Evolutionary conservation across 2,888 invertebrate genomes (phyloP).

Genomic region (Gari tellinella): DNA sequence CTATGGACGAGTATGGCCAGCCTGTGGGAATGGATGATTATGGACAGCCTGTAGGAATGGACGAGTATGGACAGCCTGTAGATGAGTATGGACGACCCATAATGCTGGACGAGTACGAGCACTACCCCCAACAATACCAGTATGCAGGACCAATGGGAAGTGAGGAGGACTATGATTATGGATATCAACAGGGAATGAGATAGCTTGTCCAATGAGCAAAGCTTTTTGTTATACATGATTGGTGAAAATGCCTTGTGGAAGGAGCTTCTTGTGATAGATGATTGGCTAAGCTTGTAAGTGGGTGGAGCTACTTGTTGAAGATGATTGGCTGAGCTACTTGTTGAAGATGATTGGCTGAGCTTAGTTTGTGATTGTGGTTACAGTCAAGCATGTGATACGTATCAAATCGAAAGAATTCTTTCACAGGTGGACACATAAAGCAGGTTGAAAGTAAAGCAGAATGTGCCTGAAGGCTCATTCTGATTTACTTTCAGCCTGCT

Average conservation of each 20-base stretch:
- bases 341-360: too few species aligned
- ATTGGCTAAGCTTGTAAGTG: neutral
- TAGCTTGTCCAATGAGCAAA: neutral
- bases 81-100: constrained; percentile 64
- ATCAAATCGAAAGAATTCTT: too few species aligned
- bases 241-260: too few species aligned
- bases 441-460: too few species aligned
- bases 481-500: too few species aligned
- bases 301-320: neutral
- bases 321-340: too few species aligned
- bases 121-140: constrained; percentile 49
- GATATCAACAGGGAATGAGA: constrained; percentile 34
- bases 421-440: too few species aligned
- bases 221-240: neutral
- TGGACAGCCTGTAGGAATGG: constrained; percentile 64
- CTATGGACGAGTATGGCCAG: constrained; percentile 71
- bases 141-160: constrained; percentile 15
- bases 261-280: neutral
- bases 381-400: too few species aligned
- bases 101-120: constrained; percentile 58
- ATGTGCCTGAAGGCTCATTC: too few species aligned
- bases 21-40: constrained; percentile 64
- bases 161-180: constrained; percentile 34
- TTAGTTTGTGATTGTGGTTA: too few species aligned
- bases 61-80: constrained; percentile 71